Percentiles rank a stretch among this genome's conserved stretches.
Evolutionary conservation across 2,888 invertebrate species (phyloP).

Genomic region (Opisthograptis luteolata): DNA sequence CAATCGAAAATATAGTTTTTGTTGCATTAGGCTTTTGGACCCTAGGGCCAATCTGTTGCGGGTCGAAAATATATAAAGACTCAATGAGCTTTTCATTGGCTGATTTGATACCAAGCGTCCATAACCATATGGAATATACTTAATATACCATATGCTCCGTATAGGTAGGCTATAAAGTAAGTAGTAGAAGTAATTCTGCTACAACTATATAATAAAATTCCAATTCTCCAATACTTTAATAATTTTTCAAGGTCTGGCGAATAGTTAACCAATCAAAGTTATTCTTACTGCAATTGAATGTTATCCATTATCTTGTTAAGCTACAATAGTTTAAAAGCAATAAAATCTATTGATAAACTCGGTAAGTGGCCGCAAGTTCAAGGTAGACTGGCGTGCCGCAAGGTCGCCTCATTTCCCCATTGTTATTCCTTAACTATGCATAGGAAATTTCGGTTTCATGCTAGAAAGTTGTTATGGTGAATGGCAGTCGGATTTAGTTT

Average conservation of each 20-base stretch:
- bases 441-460: slow-evolving; percentile 20
- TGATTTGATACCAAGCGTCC: no score
- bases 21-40: no score
- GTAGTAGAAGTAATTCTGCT: no score
- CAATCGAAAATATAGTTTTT: no score
- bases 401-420: slow-evolving; percentile 30
- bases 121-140: no score
- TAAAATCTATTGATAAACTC: slow-evolving; percentile 38
- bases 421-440: slow-evolving; percentile 22
- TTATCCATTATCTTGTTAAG: slow-evolving; percentile 30
- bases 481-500: slow-evolving; percentile 13
- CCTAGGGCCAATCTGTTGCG: no score
- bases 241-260: slow-evolving; percentile 7
- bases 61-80: no score
- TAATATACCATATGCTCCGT: no score
- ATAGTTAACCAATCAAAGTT: slow-evolving; percentile 24
- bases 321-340: slow-evolving; percentile 27
- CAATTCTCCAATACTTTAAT: background rate
- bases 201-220: no score
- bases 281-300: slow-evolving; percentile 19
- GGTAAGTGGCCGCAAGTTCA: slow-evolving; percentile 35
- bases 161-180: no score
- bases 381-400: slow-evolving; percentile 37
- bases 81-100: no score
- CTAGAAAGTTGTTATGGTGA: slow-evolving; percentile 12